Percentiles rank a stretch among this genome's conserved stretches.
Evolutionary conservation across 2,113 vertebrate genomes (phyloP).

Genomic region (Periophthalmodon schlosseri): DNA sequence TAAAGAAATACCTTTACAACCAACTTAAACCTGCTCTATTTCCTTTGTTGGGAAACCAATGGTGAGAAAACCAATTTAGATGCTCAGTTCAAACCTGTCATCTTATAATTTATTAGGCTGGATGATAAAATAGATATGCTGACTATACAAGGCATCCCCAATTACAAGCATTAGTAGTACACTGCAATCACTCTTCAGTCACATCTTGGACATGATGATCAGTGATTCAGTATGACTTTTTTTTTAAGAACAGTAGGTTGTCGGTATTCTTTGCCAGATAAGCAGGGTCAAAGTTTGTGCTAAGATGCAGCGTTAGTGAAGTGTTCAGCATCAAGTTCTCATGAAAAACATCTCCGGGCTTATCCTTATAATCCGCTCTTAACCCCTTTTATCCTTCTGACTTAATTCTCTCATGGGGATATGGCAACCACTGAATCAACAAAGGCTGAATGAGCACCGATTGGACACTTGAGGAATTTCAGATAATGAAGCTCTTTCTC

Average conservation of each 20-base stretch:
- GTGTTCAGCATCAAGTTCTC: constrained; percentile 57
- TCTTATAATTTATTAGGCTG: constrained; percentile 1
- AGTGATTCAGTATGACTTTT: not conserved
- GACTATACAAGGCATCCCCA: not conserved
- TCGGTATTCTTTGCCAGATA: constrained; percentile 20
- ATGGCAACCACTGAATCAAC: constrained; percentile 14
- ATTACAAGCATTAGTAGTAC: not conserved
- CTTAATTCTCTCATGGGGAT: constrained; percentile 64
- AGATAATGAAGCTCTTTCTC: not conserved
- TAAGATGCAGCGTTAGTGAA: constrained; percentile 42
- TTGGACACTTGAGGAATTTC: constrained; percentile 3
- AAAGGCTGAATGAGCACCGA: not conserved
- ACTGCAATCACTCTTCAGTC: not conserved
- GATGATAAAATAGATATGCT: not conserved
- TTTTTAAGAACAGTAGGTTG: not conserved
- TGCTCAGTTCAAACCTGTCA: constrained; percentile 6
- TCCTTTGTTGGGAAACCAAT: not conserved
- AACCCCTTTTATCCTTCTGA: constrained; percentile 55
- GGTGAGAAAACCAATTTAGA: not conserved
- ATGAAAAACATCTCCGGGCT: constrained; percentile 65
- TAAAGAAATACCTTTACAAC: constrained; percentile 15
- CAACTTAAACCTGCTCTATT: constrained; percentile 7
- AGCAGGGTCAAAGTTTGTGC: constrained; percentile 42
- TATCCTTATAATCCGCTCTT: constrained; percentile 72
- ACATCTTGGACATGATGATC: not conserved